A percentile compares a stretch with the other conserved stretches of the same genome.
These are phyloP conservation scores for Sphaeramia orbicularis DNA, from an alignment of 2,797 vertebrate species.

Conservation along the genomic window DNA sequence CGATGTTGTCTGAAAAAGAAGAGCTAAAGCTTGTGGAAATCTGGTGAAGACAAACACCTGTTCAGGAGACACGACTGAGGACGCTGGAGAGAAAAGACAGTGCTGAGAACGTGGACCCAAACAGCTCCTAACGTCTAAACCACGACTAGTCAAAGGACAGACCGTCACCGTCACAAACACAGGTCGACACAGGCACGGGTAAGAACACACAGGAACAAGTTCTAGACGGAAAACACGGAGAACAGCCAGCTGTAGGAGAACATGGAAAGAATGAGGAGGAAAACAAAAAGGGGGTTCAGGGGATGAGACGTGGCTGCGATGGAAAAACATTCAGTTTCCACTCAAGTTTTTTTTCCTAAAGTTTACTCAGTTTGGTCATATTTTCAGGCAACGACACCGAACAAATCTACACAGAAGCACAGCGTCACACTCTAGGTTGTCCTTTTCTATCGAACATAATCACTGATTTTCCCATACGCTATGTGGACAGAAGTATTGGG, in stretches of 20 bases:
- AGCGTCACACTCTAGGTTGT: background rate
- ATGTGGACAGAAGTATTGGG: too few species aligned
- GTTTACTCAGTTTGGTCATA: constrained; percentile 36
- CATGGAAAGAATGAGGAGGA: too few species aligned
- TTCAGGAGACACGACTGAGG: constrained; percentile 30
- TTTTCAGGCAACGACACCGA: constrained; percentile 17
- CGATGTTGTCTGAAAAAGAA: background rate
- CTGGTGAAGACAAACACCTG: constrained; percentile 52
- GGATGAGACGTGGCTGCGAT: too few species aligned
- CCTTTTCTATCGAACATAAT: constrained; percentile 2
- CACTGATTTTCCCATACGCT: constrained; percentile 28
- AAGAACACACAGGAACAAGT: constrained; percentile 47
- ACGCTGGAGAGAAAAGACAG: constrained; percentile 51
- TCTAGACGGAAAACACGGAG: constrained; percentile 47
- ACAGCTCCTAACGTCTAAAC: constrained; percentile 64
- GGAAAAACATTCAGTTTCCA: constrained; percentile 28
- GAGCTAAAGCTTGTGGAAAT: constrained; percentile 70
- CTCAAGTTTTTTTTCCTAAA: constrained; percentile 36
- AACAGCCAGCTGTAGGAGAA: constrained; percentile 53
- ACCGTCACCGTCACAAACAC: constrained; percentile 56
- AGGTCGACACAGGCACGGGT: constrained; percentile 59
- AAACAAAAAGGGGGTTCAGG: too few species aligned
- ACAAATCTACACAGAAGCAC: constrained; percentile 12
- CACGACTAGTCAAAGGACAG: constrained; percentile 56
- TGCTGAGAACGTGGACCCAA: constrained; percentile 62